Percentiles rank a stretch among this genome's conserved stretches.
These are phyloP conservation scores for Pachycephala philippinensis DNA, from an alignment of 2,113 vertebrate genomes.

Conservation along the genomic window DNA sequence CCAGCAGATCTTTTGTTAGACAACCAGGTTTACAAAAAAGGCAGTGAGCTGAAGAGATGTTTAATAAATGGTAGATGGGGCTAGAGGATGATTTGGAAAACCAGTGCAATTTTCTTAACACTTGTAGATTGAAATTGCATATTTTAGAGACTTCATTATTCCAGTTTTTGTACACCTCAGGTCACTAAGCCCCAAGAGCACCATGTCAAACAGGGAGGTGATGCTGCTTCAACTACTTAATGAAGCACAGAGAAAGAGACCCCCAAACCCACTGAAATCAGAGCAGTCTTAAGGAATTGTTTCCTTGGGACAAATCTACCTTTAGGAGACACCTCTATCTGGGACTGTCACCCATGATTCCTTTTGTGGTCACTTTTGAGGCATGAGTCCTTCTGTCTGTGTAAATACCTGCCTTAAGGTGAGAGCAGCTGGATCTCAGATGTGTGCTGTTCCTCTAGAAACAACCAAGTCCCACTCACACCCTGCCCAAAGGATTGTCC, in stretches of 20 bases:
- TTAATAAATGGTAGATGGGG: not conserved
- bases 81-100: not conserved
- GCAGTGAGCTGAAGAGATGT: not conserved
- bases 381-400: not conserved
- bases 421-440: not conserved
- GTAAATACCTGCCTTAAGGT: not conserved
- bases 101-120: not conserved
- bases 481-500: not conserved
- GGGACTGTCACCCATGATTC: not conserved
- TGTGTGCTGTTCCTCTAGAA: not conserved
- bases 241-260: not conserved
- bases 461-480: not conserved
- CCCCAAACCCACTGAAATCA: not conserved
- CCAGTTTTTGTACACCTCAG: not conserved
- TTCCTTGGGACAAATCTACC: not conserved
- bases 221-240: not conserved
- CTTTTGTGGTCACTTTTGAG: not conserved
- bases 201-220: not conserved
- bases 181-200: not conserved
- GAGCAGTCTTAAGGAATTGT: not conserved
- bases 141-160: not conserved
- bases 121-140: not conserved
- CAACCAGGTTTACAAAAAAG: not conserved
- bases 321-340: not conserved
- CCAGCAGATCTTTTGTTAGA: not conserved